These are phyloP conservation scores for Drosophila grimshawi DNA, from an alignment of 1,140 invertebrate species.

Conservation along the genomic window DNA sequence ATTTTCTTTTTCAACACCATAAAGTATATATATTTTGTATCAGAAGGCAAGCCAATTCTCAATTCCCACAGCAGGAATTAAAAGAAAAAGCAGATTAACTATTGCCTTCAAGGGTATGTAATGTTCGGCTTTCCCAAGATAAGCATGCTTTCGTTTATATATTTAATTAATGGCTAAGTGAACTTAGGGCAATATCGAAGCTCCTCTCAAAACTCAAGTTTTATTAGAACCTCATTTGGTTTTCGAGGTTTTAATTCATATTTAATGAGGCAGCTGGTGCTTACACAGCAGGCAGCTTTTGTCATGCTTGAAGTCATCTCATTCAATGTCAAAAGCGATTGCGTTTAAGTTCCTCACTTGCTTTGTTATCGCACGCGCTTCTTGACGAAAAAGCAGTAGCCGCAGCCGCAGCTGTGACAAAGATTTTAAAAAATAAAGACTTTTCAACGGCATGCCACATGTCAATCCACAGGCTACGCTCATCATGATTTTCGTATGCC, in stretches of 20 bases:
- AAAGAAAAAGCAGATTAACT: no score
- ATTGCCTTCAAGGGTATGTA: no score
- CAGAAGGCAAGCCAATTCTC: no score
- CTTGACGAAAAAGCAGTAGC: constrained; percentile 2
- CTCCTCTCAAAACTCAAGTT: not conserved
- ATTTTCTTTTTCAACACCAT: not conserved
- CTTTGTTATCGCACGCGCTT: constrained; percentile 33
- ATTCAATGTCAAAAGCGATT: constrained; percentile 3
- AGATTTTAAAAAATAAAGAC: constrained; percentile 30
- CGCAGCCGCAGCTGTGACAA: constrained; percentile 49
- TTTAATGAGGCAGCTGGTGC: constrained; percentile 6
- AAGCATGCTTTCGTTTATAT: no score
- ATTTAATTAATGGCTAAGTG: no score
- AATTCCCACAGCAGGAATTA: no score
- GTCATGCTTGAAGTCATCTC: constrained; percentile 10
- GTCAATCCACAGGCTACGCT: constrained; percentile 62
- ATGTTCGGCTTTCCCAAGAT: no score
- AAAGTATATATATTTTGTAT: no score
- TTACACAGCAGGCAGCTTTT: constrained; percentile 46
- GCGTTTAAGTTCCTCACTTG: constrained; percentile 2
- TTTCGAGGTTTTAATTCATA: not conserved
- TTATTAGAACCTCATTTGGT: not conserved
- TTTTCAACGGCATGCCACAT: constrained; percentile 61
- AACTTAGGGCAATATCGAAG: not conserved
- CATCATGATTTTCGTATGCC: constrained; percentile 37